Base-by-base conservation (phyloP, 2,888 invertebrate genomes). In the Halictus quadricinctus region DNA sequence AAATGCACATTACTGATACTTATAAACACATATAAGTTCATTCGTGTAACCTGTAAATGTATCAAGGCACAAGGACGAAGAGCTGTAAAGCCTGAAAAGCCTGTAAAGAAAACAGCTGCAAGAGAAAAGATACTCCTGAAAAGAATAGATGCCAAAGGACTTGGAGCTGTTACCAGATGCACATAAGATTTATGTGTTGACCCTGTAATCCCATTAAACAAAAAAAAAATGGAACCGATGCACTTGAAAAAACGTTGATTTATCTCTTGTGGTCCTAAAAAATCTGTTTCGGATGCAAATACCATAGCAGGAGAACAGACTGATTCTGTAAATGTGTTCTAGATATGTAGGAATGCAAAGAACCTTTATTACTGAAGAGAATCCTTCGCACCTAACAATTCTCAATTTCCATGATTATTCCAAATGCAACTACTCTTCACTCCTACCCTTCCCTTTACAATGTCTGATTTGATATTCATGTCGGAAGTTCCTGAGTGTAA, bases 21-120 rank as follows among this genome's bases (percentile, higher is more conserved):
- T 64, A 70, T 70, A 84, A 89, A 88, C 85, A 81, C 81, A 85
- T 87, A 80, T 87, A 80, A 78, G 78, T 89, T 88, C 88, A 81
- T 90, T 90, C 89, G 91, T 90, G 89, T 85, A 88, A 91, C 92
- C 93, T 93, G 93, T 91, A 93, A 93, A 92, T 89, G 90, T 92
- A 86, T 89, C 89, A 81, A 90, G 89, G 88, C 88, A 90, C 90
- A 91, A 92, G 88, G 87, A 88, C 88, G 92, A 90, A 88, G 91
- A 92, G 88, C 91, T 92, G 92, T 92, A 93, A 93, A 94, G 93
- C 94, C 94, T 94, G 93, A 84, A 93, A 93, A 93, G 93, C 94
- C 94, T 94, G 94, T 92, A 94, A 94, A 94, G 92, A 94, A 93
- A 94, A 93, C 89, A 93, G 93, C 94, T 94, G 94, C 92, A 94